phyloP scores from a whole-genome alignment of 2,797 vertebrate genomes.

The Saxicola maurus region DNA sequence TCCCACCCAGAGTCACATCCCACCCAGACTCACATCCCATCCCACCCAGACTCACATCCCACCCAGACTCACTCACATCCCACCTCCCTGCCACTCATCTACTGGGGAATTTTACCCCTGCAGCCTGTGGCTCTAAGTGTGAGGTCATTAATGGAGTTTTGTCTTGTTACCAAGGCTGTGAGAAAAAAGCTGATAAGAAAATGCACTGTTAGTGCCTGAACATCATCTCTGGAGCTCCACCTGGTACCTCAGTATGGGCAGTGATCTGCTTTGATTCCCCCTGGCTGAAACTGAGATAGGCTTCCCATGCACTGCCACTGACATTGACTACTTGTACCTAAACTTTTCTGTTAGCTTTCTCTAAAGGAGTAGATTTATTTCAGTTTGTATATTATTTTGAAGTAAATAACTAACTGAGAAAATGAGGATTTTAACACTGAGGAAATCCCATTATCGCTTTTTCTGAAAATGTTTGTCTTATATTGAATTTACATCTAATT shows the following conservation, averaged over 20 bases:
- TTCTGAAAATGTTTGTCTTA: not conserved
- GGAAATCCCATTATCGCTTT: not conserved
- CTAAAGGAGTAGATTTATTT: not conserved
- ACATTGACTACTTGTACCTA: not conserved
- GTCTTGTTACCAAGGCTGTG: not conserved
- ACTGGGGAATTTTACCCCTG: not conserved
- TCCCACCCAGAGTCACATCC: not conserved
- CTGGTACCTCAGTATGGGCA: not conserved
- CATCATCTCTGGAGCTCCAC: not conserved
- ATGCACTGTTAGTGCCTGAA: not conserved
- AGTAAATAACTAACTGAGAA: not conserved
- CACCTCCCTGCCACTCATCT: not conserved
- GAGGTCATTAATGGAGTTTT: not conserved
- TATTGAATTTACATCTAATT: not conserved
- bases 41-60: not conserved
- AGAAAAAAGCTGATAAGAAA: not conserved
- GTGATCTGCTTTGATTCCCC: not conserved
- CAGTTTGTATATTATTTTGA: not conserved
- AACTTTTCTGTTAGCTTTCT: not conserved
- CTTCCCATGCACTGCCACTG: not conserved
- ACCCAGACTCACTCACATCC: no score
- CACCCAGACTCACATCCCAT: not conserved
- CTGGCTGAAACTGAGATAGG: not conserved
- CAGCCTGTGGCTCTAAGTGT: not conserved
- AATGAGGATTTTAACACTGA: not conserved